Evolutionary conservation across 2,888 invertebrate species (phyloP), one percentile per base, ranked within the genome.

Genomic region (Eledone cirrhosa): DNA sequence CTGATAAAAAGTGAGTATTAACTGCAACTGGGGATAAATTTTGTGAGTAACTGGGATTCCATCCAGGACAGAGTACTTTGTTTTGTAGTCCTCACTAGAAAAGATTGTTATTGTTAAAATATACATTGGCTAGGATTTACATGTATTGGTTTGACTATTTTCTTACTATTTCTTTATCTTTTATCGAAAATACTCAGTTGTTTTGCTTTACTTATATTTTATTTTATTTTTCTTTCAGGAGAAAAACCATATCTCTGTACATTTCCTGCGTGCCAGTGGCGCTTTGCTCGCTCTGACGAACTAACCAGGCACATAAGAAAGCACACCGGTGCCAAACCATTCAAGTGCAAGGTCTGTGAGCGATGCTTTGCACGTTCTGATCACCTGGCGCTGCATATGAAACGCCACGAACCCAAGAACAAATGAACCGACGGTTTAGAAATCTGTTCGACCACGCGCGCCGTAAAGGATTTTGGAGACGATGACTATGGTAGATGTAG

Each of bases 361-460:
- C 89, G 93, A 53, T 91, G 91, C 80, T 93, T 93, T 86, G 93
- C 93, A 59, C 90, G 93, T 3, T 93, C 92, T n/a, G 93, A 93
- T 85, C 93, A 93, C 85, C 88, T 93, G 77, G 93, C 93, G 19
- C 91, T 93, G 48, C 93, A 93, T 89, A 93, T 92, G 92, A 93
- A 93, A 87, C 89, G 93, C 41, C 93, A 93, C 92, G 93, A 97
- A 90, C 98, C 97, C 86, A 98, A 97, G 93, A 82, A 76, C 78
- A 86, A 86, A 78, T 83, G 82, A 81, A 80, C 14, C 77, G 72
- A 48, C 63, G 24, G 65, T 31, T 33, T 29, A 48, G 41, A 79
- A 77, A n/a, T 65, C 33, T 65, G 77, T 78, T 48, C 78, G 29
- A 65, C 75, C 75, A 53, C 16, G 41, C 63, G 69, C 41, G 31